These are phyloP conservation scores for Sebastes hubbsi DNA, from an alignment of 2,797 vertebrate genomes.

Conservation along the genomic window DNA sequence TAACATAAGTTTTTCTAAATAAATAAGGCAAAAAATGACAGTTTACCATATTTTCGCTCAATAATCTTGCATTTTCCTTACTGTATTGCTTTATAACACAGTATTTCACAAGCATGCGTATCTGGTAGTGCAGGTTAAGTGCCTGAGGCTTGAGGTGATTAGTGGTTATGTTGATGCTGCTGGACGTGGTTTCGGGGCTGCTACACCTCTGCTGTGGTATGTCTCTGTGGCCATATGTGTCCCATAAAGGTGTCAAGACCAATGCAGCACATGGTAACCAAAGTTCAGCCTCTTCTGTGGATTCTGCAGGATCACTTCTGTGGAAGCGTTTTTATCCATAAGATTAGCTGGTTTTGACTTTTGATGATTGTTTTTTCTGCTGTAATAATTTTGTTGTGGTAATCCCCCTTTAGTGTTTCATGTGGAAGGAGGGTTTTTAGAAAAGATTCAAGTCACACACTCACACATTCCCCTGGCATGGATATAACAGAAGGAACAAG, in stretches of 20 bases:
- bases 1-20: not conserved
- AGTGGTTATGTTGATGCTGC: slow-evolving; percentile 47
- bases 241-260: slow-evolving; percentile 68
- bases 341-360: not conserved
- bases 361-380: not conserved
- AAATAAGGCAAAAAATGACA: not conserved
- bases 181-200: slow-evolving; percentile 31
- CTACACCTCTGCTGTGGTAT: slow-evolving; percentile 36
- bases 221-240: slow-evolving; percentile 57
- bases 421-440: not conserved
- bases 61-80: not conserved
- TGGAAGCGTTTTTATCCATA: slow-evolving; percentile 25
- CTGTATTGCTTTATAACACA: not conserved
- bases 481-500: not conserved
- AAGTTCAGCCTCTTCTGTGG: slow-evolving; percentile 31
- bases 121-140: slow-evolving; percentile 32
- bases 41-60: not conserved
- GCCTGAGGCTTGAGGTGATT: slow-evolving; percentile 41
- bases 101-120: not conserved
- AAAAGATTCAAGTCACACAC: not conserved
- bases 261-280: slow-evolving; percentile 50
- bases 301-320: slow-evolving; percentile 15
- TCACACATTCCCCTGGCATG: not conserved
- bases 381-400: not conserved
- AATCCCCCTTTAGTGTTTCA: not conserved